Evolutionary conservation across 2,797 vertebrate species (phyloP).

Genomic region (Sternarchorhynchus goeldii): DNA sequence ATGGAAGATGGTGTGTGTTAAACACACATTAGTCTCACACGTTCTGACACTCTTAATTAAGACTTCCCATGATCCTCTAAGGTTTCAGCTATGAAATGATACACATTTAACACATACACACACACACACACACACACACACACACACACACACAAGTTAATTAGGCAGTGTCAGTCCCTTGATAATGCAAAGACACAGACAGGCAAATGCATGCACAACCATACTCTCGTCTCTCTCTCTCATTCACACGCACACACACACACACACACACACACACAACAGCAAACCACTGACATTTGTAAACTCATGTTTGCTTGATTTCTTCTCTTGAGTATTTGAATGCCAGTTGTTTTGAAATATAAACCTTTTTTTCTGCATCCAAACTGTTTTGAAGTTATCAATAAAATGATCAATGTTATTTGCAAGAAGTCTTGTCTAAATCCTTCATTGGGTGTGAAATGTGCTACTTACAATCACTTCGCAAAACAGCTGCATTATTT

Average conservation of each 20-base stretch:
- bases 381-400: constrained; percentile 70
- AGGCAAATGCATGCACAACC: constrained; percentile 5
- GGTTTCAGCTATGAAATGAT: constrained; percentile 46
- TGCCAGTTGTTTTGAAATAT: constrained; percentile 66
- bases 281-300: constrained; percentile 26
- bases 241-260: background rate
- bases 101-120: constrained; percentile 32
- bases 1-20: constrained; percentile 56
- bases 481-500: background rate
- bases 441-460: background rate
- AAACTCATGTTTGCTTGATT: constrained; percentile 40
- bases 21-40: constrained; percentile 63
- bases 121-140: constrained; percentile 38
- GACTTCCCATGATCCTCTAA: constrained; percentile 52
- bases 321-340: constrained; percentile 66
- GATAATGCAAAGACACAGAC: background rate
- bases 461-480: background rate
- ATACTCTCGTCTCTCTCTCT: background rate
- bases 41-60: constrained; percentile 63
- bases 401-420: constrained; percentile 76
- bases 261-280: constrained; percentile 23
- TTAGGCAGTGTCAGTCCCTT: constrained; percentile 21
- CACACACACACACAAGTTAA: constrained; percentile 43
- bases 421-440: constrained; percentile 59
- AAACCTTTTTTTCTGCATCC: constrained; percentile 74